These are phyloP conservation scores for Diabrotica virgifera DNA, from an alignment of 1,140 invertebrate genomes.

Conservation along the genomic window DNA sequence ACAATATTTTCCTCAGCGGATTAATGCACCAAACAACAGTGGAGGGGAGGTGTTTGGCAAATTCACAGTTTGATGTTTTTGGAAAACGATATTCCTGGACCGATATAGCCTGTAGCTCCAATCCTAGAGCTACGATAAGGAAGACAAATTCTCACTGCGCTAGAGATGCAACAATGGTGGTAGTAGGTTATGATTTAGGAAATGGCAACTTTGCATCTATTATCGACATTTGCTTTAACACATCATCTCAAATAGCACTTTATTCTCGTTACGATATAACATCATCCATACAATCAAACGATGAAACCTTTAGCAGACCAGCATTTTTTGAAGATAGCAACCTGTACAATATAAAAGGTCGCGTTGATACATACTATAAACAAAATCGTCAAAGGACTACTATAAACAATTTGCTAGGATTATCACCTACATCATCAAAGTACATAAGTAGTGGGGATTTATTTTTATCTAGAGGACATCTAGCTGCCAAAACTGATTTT, in stretches of 20 bases:
- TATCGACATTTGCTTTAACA: slow-evolving; percentile 41
- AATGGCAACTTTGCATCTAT: slow-evolving; percentile 30
- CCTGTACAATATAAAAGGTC: slow-evolving; percentile 37
- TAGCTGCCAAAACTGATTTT: slow-evolving; percentile 66
- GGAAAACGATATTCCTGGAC: slow-evolving; percentile 2
- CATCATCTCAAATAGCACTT: slow-evolving; percentile 27
- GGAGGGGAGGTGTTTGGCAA: slow-evolving; percentile 10
- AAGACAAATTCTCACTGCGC: slow-evolving; percentile 30
- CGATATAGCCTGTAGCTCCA: slow-evolving; percentile 9
- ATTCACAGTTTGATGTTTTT: slow-evolving; percentile 8
- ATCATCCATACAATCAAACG: slow-evolving; percentile 35
- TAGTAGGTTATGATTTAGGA: slow-evolving; percentile 42
- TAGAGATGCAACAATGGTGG: slow-evolving; percentile 44
- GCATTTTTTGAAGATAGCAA: slow-evolving; percentile 36
- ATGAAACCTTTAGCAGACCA: slow-evolving; percentile 41
- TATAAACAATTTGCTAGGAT: slow-evolving; percentile 40
- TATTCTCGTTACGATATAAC: slow-evolving; percentile 39
- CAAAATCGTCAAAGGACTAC: slow-evolving; percentile 35
- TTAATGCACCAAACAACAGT: slow-evolving; percentile 33
- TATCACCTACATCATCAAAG: slow-evolving; percentile 32
- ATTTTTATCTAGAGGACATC: slow-evolving; percentile 61
- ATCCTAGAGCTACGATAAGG: slow-evolving; percentile 8
- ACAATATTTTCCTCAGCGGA: slow-evolving; percentile 40
- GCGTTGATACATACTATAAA: slow-evolving; percentile 38
- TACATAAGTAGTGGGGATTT: slow-evolving; percentile 56